Evolutionary conservation across 2,113 vertebrate genomes (phyloP).

Genomic region (Ibidorhyncha struthersii): DNA sequence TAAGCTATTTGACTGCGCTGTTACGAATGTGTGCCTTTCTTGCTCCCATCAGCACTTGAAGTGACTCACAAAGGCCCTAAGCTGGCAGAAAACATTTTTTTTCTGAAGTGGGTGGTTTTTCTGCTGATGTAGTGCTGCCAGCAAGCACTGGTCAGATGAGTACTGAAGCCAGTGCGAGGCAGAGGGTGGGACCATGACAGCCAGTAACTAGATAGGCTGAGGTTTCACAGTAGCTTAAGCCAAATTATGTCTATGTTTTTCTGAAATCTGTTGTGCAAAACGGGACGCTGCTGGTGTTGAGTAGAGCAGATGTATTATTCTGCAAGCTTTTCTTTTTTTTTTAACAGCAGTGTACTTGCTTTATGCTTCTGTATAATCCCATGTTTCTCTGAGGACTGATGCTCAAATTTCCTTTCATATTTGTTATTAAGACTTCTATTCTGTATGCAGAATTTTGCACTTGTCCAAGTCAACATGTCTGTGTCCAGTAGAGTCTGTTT

Average conservation of each 20-base stretch:
- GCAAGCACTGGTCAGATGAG: background rate
- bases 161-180: background rate
- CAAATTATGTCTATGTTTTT: background rate
- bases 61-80: slow-evolving; percentile 28
- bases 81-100: background rate
- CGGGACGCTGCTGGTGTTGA: background rate
- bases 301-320: background rate
- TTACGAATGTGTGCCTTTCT: background rate
- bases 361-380: background rate
- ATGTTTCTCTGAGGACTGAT: background rate
- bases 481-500: background rate
- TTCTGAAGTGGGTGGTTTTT: background rate
- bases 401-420: background rate
- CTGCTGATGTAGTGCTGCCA: background rate
- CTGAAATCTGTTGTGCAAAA: background rate
- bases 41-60: background rate
- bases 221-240: too few relatives aligned
- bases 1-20: background rate
- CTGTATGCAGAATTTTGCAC: background rate
- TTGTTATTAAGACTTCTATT: background rate
- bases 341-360: rapidly evolving
- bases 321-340: background rate
- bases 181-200: background rate
- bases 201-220: background rate
- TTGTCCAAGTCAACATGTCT: rapidly evolving